Base-by-base conservation (phyloP, 2,888 invertebrate species). In the Sarcophaga variegata region DNA sequence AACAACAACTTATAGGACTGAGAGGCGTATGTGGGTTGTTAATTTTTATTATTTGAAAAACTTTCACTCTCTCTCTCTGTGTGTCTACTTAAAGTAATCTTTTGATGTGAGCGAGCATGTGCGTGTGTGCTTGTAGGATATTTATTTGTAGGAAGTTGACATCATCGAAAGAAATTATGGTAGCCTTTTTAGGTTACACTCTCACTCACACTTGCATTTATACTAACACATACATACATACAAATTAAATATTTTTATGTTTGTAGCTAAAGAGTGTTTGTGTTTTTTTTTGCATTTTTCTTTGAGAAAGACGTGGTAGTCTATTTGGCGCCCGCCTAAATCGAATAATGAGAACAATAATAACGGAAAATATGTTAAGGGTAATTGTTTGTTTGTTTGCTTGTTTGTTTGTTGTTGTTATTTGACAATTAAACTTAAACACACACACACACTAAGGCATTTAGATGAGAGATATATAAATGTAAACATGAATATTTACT, bases 291-390 rank as follows among this genome's bases (percentile, higher is more conserved):
- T 54, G 12, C 0, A 14, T 14, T 12, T 17, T 54, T 54, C 49
- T 49, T 54, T 25, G 54, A 54, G 6, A 75, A 75, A 25, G 37
- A 27, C 10, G 8, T 62, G 60, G 45, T 62, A 74, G 74, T 75
- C 70, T 62, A 17, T 69, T 62, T 81, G 69, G 67, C 74, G 71
- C 79, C 70, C 71, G 45, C 63, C 27, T 49, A 77, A 78, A 69
- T 63, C 17, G 54, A 17, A 54, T 14, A 54, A 54, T 54, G 17
- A 54, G 54, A 17, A 54, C 54, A 12, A 37, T 37, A 37, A 37
- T 37, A 37, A 17, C 14, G 4, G 54, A 14, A 54, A 54, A 17
- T 71, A 79, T 79, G 79, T 79, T 79, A 79, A 71, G 79, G 79
- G 71, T 37, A 79, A 71, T 17, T 79, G 59, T 62, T 27, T 59